Conservation (phyloP, 2,888 invertebrate genomes). For the Stenolophus ochropezus region DNA sequence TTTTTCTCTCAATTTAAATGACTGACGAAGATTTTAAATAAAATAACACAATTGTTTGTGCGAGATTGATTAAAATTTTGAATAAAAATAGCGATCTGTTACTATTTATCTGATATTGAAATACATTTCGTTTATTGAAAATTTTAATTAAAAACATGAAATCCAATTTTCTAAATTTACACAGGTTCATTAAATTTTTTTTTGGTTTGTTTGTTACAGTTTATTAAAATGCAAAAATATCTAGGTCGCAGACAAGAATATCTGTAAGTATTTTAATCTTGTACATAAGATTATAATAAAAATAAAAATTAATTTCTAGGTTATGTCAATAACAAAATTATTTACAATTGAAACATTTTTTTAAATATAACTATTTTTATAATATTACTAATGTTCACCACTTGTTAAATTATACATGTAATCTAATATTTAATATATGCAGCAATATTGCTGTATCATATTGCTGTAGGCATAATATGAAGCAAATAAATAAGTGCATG, state of each 20-base stretch:
- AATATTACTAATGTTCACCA: too few relatives aligned
- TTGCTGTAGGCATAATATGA: not conserved
- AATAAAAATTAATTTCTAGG: too few relatives aligned
- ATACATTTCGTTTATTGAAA: not conserved
- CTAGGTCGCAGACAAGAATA: not conserved
- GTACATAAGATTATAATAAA: too few relatives aligned
- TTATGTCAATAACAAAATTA: too few relatives aligned
- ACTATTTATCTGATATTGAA: constrained; percentile 5
- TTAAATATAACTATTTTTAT: too few relatives aligned
- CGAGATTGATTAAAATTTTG: not conserved
- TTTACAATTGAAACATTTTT: too few relatives aligned
- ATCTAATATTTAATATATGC: not conserved
- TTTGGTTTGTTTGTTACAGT: not conserved
- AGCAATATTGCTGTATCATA: not conserved
- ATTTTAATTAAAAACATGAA: constrained; percentile 12
- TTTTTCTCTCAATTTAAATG: not conserved
- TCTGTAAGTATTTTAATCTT: too few relatives aligned
- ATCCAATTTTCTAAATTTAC: not conserved
- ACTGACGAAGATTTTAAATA: not conserved
- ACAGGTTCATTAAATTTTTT: not conserved
- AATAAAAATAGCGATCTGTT: not conserved
- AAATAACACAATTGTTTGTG: not conserved
- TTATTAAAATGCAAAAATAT: not conserved
- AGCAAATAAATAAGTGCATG: not conserved
- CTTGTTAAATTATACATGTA: not conserved